phyloP scores from a whole-genome alignment of 2,113 vertebrate genomes.

The Gasterosteus nipponicus region DNA sequence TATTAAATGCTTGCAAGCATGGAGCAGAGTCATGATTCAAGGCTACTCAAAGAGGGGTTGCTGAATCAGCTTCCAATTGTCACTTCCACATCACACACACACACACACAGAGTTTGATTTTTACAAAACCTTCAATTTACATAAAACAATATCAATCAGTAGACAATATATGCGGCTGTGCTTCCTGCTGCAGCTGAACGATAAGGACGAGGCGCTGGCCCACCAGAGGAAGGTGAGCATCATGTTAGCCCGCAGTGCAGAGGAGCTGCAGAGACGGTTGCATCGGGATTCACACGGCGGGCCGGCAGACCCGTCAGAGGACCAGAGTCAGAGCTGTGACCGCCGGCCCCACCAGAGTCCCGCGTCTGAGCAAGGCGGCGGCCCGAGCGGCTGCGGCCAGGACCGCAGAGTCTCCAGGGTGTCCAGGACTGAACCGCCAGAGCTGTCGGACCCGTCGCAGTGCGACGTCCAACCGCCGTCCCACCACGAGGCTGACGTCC shows the following conservation, averaged over 20 bases:
- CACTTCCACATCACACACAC: too few species aligned
- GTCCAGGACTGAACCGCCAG: not conserved
- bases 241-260: conserved; percentile 88
- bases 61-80: too few species aligned
- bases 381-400: not conserved
- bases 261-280: conserved; percentile 77
- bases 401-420: not conserved
- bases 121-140: too few species aligned
- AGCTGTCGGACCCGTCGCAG: not conserved
- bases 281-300: conserved; percentile 24
- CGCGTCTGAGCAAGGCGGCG: not conserved
- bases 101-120: too few species aligned
- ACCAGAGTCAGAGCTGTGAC: not conserved
- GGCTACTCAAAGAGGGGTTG: too few species aligned
- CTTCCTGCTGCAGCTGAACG: conserved; percentile 84
- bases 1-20: too few species aligned
- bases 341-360: not conserved
- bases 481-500: not conserved
- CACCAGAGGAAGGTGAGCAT: conserved; percentile 95
- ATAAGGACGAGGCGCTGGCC: conserved; percentile 93
- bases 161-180: not conserved
- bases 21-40: too few species aligned
- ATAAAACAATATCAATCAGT: too few species aligned
- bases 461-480: not conserved
- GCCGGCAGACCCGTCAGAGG: not conserved